These are phyloP conservation scores for Carollia perspicillata DNA, from an alignment of 2,113 vertebrate species.

Conservation along the genomic window DNA sequence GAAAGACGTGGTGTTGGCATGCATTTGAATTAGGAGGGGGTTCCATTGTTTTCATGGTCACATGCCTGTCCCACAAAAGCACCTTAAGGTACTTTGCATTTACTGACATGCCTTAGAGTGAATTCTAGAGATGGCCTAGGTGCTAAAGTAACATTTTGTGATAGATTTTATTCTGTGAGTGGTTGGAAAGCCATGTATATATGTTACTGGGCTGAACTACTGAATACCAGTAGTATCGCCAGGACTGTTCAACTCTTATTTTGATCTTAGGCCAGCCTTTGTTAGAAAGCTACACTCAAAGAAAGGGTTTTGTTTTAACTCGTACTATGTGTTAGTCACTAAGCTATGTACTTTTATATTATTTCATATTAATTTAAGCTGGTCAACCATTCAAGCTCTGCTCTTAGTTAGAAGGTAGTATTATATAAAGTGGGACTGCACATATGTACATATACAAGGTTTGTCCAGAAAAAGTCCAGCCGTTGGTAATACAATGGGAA, in stretches of 20 bases:
- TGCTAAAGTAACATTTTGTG: neutral
- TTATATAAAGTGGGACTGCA: neutral
- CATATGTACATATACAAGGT: neutral
- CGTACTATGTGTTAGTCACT: neutral
- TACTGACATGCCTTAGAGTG: neutral
- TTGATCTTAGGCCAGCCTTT: neutral
- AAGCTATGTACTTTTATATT: neutral
- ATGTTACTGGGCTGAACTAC: neutral
- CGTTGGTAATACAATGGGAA: too few species aligned
- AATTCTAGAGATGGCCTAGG: neutral
- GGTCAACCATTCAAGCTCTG: neutral
- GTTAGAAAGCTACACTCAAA: neutral
- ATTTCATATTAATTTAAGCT: neutral
- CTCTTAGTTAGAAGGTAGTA: neutral
- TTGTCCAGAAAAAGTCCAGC: too few species aligned
- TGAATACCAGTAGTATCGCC: neutral
- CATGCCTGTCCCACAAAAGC: neutral
- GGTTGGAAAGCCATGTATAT: neutral
- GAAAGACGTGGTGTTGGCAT: neutral
- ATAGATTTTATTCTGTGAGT: neutral
- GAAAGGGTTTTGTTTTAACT: neutral
- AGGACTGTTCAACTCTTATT: conserved; percentile 16
- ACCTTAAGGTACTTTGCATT: neutral
- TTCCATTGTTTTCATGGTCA: neutral
- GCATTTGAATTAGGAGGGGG: neutral